These are phyloP conservation scores for Asbolus verrucosus DNA, from an alignment of 1,140 invertebrate species.

Conservation along the genomic window DNA sequence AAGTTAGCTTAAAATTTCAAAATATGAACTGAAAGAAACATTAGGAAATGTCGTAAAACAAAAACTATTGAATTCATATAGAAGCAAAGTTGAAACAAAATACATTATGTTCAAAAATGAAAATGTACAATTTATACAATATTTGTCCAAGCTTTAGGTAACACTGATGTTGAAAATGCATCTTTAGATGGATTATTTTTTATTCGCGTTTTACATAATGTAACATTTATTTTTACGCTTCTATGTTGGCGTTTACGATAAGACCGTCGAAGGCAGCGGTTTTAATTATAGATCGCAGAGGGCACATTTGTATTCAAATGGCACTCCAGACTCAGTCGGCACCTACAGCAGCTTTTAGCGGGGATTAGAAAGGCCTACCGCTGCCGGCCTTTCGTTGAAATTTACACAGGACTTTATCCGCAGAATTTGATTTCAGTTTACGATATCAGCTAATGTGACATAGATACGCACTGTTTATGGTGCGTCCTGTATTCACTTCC, in stretches of 20 bases:
- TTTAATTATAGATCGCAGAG: conserved; percentile 35
- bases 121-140: no score
- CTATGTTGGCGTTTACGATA: background rate
- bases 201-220: no score
- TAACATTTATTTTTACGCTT: no score
- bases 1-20: no score
- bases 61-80: no score
- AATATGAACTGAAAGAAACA: no score
- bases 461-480: conserved; percentile 22
- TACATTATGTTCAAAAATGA: no score
- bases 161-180: no score
- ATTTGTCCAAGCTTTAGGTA: no score
- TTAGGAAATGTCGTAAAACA: no score
- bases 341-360: conserved; percentile 41
- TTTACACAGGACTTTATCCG: conserved; percentile 26
- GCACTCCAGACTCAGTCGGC: conserved; percentile 19
- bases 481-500: conserved; percentile 24
- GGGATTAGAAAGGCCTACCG: conserved; percentile 31
- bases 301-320: conserved; percentile 43
- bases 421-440: conserved; percentile 17
- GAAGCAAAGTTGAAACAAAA: no score
- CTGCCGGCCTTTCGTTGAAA: conserved; percentile 8
- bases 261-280: background rate
- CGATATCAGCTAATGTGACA: conserved; percentile 21
- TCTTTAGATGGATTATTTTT: no score